Base-by-base conservation (phyloP, 2,888 invertebrate species). In the Stenodera caucasica region DNA sequence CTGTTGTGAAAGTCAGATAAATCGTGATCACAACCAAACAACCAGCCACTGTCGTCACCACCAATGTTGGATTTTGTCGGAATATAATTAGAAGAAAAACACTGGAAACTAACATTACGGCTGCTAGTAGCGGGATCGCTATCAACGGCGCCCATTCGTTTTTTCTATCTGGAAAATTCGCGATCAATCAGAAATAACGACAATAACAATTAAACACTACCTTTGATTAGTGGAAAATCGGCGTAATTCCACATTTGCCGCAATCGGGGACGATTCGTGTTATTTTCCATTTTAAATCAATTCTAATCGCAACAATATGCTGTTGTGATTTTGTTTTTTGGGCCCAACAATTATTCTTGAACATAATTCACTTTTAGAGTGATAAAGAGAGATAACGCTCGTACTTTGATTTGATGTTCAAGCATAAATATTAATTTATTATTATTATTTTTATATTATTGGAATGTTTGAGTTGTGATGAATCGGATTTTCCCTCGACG, bases 1-100 rank as follows among this genome's bases (percentile, higher is more conserved):
- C 55, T 12, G 70, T 70, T n/a, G 65, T 74, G 23, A 81, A 63
- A 53, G 78, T 74, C 37, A 80, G 72, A 62, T 82, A 81, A 67
- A 82, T 72, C 18, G 80, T 75, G 54, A 82, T 80, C 6, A 81
- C 72, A n/a, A 79, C 76, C 15, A 83, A 71, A 67, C 82, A 80
- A 32, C 77, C 79, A 1, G 81, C 79, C 3, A 82, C 81, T 12
- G 81, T 76, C 30, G 78, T 79, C n/a, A 81, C 81, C 2, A 83
- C 78, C 58, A 82, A 72, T 26, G 80, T 75, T 7, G 83, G 82
- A 69, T 79, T 82, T 70, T 82, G 79, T 69, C 81, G 77, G 69
- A 82, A 83, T 45, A 82, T 70, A 26, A 82, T 76, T 73, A 82
- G 68, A 35, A 81, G 77, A 62, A 75, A 75, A 29, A 80, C 77